Evolutionary conservation across 2,888 invertebrate genomes (phyloP), one percentile per base, ranked within the genome.

Genomic region (Pantelozetes paolii): DNA sequence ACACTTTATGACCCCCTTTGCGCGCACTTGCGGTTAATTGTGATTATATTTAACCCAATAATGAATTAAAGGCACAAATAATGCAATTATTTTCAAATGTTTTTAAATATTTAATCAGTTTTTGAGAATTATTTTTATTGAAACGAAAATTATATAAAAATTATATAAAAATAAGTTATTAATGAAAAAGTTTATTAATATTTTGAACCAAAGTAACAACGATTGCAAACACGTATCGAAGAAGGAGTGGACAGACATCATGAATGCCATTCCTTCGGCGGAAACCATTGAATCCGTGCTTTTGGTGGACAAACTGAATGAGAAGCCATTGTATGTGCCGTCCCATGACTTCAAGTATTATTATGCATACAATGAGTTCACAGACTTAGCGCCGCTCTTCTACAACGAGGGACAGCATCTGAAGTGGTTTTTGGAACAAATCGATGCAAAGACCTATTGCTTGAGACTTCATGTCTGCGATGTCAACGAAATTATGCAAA

Each of bases 191-290:
- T n/a, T n/a, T n/a, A n/a, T n/a, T n/a, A n/a, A n/a, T n/a, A n/a
- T n/a, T n/a, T n/a, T n/a, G n/a, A n/a, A n/a, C n/a, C n/a, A n/a
- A n/a, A n/a, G n/a, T n/a, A n/a, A n/a, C n/a, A 40, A 50, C 8
- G 57, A 59, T 6, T 73, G 73, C 48, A 64, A 2, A 45, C 73
- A 73, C 20, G 64, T 73, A 13, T 48, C 67, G 8, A n/a, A 69
- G 30, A 8, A 50, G 15, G 30, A 73, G 20, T 73, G 73, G 73
- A 40, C 36, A 13, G 42, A 67, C 20, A 48, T 73, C 20, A 30
- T 28, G 67, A 5, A 15, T 9, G 18, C 50, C 11, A 9, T 36
- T n/a, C 26, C 20, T 2, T 18, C 26, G 2, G 11, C 13, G 8
- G 9, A 32, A 11, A n/a, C 2, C 15, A 40, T 64, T 18, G 28